These are phyloP conservation scores for Brachyhypopomus gauderio DNA, from an alignment of 2,113 vertebrate species.

Conservation along the genomic window DNA sequence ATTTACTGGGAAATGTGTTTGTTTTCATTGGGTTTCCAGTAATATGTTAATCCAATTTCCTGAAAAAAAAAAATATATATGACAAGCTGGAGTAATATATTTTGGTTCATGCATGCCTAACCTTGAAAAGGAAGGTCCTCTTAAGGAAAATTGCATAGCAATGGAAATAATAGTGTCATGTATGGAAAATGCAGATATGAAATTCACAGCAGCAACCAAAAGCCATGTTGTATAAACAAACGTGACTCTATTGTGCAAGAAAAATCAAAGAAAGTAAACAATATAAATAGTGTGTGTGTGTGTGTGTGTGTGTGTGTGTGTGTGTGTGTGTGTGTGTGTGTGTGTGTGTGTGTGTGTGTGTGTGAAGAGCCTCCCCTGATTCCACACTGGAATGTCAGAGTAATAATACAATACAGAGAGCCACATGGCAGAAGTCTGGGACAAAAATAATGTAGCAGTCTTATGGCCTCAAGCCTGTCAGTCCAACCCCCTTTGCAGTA, in stretches of 20 bases:
- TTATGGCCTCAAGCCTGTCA: background rate
- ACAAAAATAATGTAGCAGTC: background rate
- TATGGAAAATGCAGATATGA: slow-evolving; percentile 29
- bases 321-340: slow-evolving; percentile 11
- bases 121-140: slow-evolving; percentile 29
- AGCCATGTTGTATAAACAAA: slow-evolving; percentile 37
- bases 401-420: background rate
- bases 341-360: slow-evolving; percentile 4
- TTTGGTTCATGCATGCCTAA: slow-evolving; percentile 20
- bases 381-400: background rate
- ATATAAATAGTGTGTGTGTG: background rate
- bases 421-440: background rate
- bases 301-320: slow-evolving; percentile 31
- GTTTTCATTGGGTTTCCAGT: slow-evolving; percentile 32
- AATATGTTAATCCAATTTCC: slow-evolving; percentile 19
- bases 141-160: slow-evolving; percentile 5
- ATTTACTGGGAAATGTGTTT: background rate
- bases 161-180: slow-evolving; percentile 24
- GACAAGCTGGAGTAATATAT: slow-evolving; percentile 1
- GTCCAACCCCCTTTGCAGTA: background rate
- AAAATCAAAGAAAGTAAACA: slow-evolving; percentile 22
- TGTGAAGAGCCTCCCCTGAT: background rate
- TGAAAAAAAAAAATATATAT: slow-evolving; percentile 11
- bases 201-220: slow-evolving; percentile 29
- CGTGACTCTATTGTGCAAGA: slow-evolving; percentile 1